A percentile compares a stretch with the other conserved stretches of the same genome.
phyloP scores from a whole-genome alignment of 2,888 invertebrate species.

The Andrena praecox region DNA sequence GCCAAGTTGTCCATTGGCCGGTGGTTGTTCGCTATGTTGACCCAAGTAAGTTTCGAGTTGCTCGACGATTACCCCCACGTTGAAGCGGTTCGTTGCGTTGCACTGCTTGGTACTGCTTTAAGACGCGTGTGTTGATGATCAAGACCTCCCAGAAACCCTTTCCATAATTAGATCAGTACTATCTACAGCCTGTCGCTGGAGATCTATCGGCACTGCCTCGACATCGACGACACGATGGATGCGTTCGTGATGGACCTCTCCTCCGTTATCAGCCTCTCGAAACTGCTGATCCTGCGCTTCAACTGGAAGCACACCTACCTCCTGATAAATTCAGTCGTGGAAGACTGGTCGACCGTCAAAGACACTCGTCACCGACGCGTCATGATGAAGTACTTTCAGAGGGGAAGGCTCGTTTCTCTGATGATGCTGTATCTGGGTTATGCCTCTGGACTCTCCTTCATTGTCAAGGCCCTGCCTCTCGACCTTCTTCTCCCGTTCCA shows the following conservation, averaged over 20 bases:
- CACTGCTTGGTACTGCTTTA: too few relatives aligned
- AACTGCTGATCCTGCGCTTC: constrained; percentile 49
- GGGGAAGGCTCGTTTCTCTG: constrained; percentile 56
- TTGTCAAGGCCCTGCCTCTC: constrained; percentile 50
- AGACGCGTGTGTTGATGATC: not conserved
- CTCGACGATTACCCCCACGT: not conserved
- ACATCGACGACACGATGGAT: constrained; percentile 64
- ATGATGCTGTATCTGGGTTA: constrained; percentile 62
- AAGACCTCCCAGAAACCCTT: constrained; percentile 1
- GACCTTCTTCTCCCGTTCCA: constrained; percentile 26
- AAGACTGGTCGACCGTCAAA: constrained; percentile 54
- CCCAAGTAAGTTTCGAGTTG: constrained; percentile 48
- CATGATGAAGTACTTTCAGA: constrained; percentile 55
- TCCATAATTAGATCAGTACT: constrained; percentile 57
- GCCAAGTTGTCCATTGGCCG: constrained; percentile 28
- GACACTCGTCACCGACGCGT: constrained; percentile 42
- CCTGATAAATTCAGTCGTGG: constrained; percentile 48
- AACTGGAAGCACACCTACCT: constrained; percentile 49
- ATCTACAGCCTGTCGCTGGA: constrained; percentile 62
- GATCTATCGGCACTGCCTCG: constrained; percentile 54
- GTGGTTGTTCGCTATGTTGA: constrained; percentile 51
- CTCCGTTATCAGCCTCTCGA: constrained; percentile 49
- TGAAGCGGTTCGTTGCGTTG: not conserved
- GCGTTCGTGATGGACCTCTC: constrained; percentile 64
- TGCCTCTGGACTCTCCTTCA: constrained; percentile 55